Evolutionary conservation across 2,797 vertebrate species (phyloP), one percentile per base, ranked within the genome.

Genomic region (Leucoraja ocellata): DNA sequence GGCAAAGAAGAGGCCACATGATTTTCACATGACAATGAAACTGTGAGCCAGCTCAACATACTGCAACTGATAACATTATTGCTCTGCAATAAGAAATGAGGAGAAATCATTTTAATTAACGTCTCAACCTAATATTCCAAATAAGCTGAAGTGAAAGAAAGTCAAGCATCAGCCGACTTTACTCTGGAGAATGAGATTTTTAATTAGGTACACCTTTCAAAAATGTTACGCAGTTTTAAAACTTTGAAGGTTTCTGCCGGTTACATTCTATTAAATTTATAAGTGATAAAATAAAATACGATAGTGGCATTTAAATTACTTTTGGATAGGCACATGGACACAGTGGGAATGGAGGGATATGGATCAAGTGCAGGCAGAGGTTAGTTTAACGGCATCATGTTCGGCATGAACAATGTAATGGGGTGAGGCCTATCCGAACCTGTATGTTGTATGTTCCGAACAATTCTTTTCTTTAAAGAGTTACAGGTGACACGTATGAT

Each of bases 161-260:
- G 28, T 39, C 36, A 91, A 91, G 36, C 32, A 73, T 9, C 23
- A 74, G 11, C 21, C 39, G 10, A 71, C 32, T 73, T 74, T 91
- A 91, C 11, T 25, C 90, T 54, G 65, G 36, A 54, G 36, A 91
- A 91, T 68, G 18, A 71, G 65, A 74, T 39, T 2, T 74, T 91
- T 91, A 91, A 91, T 73, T 91, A 74, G 21, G 25, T 91, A 5
- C 36, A 23, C 71, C 90, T 28, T 74, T 91, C 54, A 23, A 73
- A 39, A 28, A 13, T 25, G 73, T 25, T 74, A 46, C 39, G 9
- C 36, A 74, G 39, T 46, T 23, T 91, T 74, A 54, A 13, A 74
- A 21, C 32, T 91, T 39, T 8, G 74, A 74, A 28, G 90, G 11
- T 46, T 71, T 73, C 78, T 80, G 9, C 32, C 21, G 10, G 65